phyloP scores from a whole-genome alignment of 2,797 vertebrate genomes.

The Nyctibius grandis region DNA sequence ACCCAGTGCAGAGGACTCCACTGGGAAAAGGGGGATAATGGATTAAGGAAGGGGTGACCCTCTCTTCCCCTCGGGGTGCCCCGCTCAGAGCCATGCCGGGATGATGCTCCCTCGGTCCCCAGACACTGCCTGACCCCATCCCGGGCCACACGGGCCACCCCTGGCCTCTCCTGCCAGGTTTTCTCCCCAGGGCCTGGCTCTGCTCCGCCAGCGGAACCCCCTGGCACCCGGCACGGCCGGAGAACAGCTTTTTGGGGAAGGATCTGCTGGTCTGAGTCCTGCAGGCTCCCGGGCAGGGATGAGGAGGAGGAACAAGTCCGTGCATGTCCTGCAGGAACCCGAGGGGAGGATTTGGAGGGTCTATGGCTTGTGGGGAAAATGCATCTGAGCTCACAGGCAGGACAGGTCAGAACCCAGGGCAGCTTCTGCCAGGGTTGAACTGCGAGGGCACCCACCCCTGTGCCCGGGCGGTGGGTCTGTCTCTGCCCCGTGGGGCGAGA shows the following conservation, averaged over 20 bases:
- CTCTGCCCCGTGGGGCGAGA: accelerated
- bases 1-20: neutral
- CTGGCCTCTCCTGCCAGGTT: accelerated
- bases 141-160: accelerated
- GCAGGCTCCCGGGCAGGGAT: neutral
- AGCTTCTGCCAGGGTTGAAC: neutral
- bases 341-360: neutral
- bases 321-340: neutral
- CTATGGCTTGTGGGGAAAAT: neutral
- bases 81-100: accelerated
- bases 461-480: accelerated
- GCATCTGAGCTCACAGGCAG: neutral
- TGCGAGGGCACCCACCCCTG: accelerated
- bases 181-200: neutral
- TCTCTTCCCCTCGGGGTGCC: neutral
- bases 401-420: neutral
- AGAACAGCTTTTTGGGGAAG: neutral
- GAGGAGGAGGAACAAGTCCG: constrained; percentile 15
- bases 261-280: neutral
- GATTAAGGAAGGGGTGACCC: neutral
- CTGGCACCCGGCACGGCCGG: accelerated
- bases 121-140: neutral
- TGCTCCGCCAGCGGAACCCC: neutral
- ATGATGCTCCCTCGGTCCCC: neutral
- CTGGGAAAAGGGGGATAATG: neutral